Percentiles rank a stretch among this genome's conserved stretches.
Evolutionary conservation across 1,140 invertebrate genomes (phyloP).

Genomic region (Drosophila ironensis): DNA sequence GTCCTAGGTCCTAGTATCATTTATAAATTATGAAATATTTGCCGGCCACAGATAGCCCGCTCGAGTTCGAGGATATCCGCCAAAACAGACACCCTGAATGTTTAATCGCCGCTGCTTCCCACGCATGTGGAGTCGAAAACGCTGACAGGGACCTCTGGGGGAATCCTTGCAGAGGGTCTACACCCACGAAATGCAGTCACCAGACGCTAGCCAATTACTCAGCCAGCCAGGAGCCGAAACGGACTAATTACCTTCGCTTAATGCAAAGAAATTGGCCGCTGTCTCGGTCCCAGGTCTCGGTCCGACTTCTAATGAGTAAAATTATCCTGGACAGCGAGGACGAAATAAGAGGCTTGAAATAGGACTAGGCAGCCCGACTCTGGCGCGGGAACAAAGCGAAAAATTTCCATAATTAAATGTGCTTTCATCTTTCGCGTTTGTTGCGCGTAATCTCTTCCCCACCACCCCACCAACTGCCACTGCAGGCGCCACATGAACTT

Average conservation of each 20-base stretch:
- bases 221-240: not conserved
- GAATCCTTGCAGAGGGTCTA: constrained; percentile 14
- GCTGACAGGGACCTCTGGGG: not conserved
- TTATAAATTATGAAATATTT: constrained; percentile 46
- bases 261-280: constrained; percentile 18
- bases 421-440: not conserved
- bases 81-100: not conserved
- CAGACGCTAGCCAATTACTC: constrained; percentile 39
- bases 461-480: not conserved
- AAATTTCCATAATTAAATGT: constrained; percentile 42
- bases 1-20: constrained; percentile 11
- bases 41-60: constrained; percentile 20
- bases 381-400: constrained; percentile 6
- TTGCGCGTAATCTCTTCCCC: too few relatives aligned
- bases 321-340: constrained; percentile 15
- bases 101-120: too few relatives aligned
- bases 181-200: constrained; percentile 1
- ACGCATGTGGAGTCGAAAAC: too few relatives aligned
- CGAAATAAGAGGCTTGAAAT: constrained; percentile 35
- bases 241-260: constrained; percentile 31
- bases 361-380: constrained; percentile 3
- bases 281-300: not conserved
- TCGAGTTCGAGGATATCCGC: too few relatives aligned
- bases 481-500: constrained; percentile 30
- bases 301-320: constrained; percentile 18